phyloP scores from a whole-genome alignment of 2,797 vertebrate genomes.

The Acanthiza pusilla region DNA sequence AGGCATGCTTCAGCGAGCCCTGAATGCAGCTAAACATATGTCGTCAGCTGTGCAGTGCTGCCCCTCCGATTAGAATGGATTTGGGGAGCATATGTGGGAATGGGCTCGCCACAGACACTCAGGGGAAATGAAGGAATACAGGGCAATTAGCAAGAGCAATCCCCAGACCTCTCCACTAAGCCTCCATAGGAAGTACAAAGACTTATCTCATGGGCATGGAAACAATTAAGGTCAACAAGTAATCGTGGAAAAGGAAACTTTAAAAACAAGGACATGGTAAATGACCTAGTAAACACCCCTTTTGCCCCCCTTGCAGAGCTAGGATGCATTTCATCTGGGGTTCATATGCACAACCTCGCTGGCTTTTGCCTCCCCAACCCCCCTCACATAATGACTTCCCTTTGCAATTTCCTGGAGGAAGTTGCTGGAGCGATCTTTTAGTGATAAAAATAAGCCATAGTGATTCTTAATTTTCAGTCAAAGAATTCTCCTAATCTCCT shows the following conservation, averaged over 20 bases:
- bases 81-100: slow-evolving; percentile 77
- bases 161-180: slow-evolving; percentile 51
- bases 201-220: slow-evolving; percentile 73
- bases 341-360: slow-evolving; percentile 60
- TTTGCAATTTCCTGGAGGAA: slow-evolving; percentile 80
- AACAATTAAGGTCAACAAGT: slow-evolving; percentile 80
- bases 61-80: slow-evolving; percentile 64
- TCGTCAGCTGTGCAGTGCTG: slow-evolving; percentile 70
- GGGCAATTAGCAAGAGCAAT: slow-evolving; percentile 73
- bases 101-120: slow-evolving; percentile 62
- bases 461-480: slow-evolving; percentile 67
- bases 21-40: slow-evolving; percentile 72
- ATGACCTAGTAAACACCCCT: slow-evolving; percentile 70
- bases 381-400: slow-evolving; percentile 76
- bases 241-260: slow-evolving; percentile 76
- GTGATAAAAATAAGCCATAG: slow-evolving; percentile 69
- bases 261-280: slow-evolving; percentile 72
- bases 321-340: slow-evolving; percentile 69
- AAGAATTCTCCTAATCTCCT: slow-evolving; percentile 63
- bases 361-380: slow-evolving; percentile 38
- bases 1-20: slow-evolving; percentile 64
- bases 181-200: slow-evolving; percentile 67
- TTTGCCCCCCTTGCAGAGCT: slow-evolving; percentile 9
- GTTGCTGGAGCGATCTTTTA: slow-evolving; percentile 66
- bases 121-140: slow-evolving; percentile 66